Conservation (phyloP, 2,113 vertebrate genomes). For the Scomber colias region DNA sequence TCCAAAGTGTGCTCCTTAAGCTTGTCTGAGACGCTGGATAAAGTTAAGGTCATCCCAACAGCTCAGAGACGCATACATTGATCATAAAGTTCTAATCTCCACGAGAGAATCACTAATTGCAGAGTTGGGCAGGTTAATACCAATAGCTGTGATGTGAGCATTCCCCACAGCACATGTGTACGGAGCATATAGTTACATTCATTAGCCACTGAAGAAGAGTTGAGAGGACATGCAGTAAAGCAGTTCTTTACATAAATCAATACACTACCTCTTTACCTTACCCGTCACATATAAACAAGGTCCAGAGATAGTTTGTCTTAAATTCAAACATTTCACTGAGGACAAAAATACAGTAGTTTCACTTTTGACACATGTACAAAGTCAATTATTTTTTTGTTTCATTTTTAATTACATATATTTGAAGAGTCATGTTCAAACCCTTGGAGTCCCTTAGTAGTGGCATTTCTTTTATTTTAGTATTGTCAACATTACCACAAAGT, state of each 20-base stretch:
- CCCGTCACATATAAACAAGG: slow-evolving; percentile 3
- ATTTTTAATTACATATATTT: background rate
- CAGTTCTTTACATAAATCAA: slow-evolving; percentile 42
- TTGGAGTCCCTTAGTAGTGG: background rate
- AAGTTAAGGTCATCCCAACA: background rate
- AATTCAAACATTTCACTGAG: slow-evolving; percentile 6
- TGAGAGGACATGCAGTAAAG: slow-evolving; percentile 19
- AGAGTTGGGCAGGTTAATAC: background rate
- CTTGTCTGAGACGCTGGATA: background rate
- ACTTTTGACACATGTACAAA: background rate
- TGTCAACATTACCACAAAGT: background rate
- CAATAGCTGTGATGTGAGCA: background rate
- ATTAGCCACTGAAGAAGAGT: slow-evolving; percentile 36
- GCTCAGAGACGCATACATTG: background rate
- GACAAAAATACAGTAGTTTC: slow-evolving; percentile 1
- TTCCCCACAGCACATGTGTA: background rate
- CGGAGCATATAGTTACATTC: slow-evolving; percentile 4
- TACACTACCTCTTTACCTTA: slow-evolving; percentile 23
- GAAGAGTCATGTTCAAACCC: background rate
- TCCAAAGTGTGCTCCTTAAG: background rate
- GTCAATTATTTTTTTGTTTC: background rate
- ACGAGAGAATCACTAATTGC: slow-evolving; percentile 22
- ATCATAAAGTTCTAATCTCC: slow-evolving; percentile 11
- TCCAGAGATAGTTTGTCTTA: background rate
- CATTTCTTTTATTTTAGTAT: slow-evolving; percentile 6